Percentiles rank a stretch among this genome's conserved stretches.
phyloP scores from a whole-genome alignment of 2,113 vertebrate species.

The Notarius quadriscutis region DNA sequence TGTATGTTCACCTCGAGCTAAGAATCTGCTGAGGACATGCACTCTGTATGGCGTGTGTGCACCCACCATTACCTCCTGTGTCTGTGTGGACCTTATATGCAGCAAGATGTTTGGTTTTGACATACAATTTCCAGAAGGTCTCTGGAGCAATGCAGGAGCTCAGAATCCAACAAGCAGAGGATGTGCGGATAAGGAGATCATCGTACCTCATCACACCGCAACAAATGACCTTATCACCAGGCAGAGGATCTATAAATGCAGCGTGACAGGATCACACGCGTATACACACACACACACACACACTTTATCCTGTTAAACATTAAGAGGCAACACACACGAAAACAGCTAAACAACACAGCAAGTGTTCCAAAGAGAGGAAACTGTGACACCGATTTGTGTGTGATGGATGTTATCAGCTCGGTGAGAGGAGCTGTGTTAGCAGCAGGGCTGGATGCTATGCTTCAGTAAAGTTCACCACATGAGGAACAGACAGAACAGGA shows the following conservation, averaged over 20 bases:
- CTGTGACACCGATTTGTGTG: constrained; percentile 11
- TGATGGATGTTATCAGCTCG: constrained; percentile 28
- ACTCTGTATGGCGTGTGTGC: constrained; percentile 36
- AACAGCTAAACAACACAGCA: constrained; percentile 21
- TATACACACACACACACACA: constrained; percentile 5
- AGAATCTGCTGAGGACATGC: constrained; percentile 36
- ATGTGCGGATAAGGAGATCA: constrained; percentile 37
- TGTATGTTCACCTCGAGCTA: constrained; percentile 46
- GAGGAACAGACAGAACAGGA: background rate
- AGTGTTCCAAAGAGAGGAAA: constrained; percentile 5
- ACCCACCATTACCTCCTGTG: constrained; percentile 16
- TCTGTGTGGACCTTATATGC: background rate
- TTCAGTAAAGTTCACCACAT: background rate
- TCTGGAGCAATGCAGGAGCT: constrained; percentile 14
- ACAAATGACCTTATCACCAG: constrained; percentile 48
- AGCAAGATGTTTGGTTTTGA: background rate
- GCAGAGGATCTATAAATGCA: constrained; percentile 33
- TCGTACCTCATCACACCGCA: constrained; percentile 30
- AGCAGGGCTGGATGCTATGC: background rate
- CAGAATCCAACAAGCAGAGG: constrained; percentile 29
- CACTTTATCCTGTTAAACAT: background rate
- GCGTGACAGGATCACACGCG: constrained; percentile 14
- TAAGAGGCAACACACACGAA: constrained; percentile 2
- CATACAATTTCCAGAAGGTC: background rate
- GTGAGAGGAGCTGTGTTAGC: background rate